Evolutionary conservation across 2,797 vertebrate genomes (phyloP), one percentile per base, ranked within the genome.

Genomic region (Sibirionetta formosa): DNA sequence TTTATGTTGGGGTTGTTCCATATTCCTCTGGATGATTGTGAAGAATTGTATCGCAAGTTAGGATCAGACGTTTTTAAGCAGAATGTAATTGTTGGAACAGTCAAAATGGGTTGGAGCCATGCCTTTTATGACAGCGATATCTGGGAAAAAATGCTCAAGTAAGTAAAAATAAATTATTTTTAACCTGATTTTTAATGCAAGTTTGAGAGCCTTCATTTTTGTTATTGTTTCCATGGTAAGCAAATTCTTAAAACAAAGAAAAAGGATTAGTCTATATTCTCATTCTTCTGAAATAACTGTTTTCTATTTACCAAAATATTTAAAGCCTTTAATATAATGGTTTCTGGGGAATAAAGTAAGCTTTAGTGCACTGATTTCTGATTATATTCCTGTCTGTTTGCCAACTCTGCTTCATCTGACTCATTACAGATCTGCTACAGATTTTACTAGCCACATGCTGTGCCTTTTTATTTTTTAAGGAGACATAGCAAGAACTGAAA

Each of bases 51-150:
- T 98, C 98, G 97, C 92, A 99, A 99, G 94, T 93, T 99, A 96
- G 99, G 99, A 95, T 99, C 99, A 9, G 99, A 99, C 76, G 98
- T 99, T 75, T 99, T 99, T 97, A 99, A 99, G 96, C 99, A 99
- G 98, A 99, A 99, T 48, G 98, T 99, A 86, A 99, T 99, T 82
- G 98, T 99, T 64, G 99, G 99, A 92, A 99, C 99, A 1, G 98
- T 99, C 92, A 99, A 99, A 98, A 99, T 99, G 99, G 99, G 99
- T 92, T 99, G 99, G 99, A 99, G 95, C 96, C 99, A 99, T 5
- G 99, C 99, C 76, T 99, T 99, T 97, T 99, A 99, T 93, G 99
- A 99, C 97, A 99, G 99, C 66, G 98, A 99, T 96, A 97, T 98
- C 56, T 99, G 99, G 99, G 99, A 99, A 97, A 99, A 98, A 94